Percentiles rank a stretch among this genome's conserved stretches.
These are phyloP conservation scores for Thalassoma bifasciatum DNA, from an alignment of 2,113 vertebrate species.

Conservation along the genomic window DNA sequence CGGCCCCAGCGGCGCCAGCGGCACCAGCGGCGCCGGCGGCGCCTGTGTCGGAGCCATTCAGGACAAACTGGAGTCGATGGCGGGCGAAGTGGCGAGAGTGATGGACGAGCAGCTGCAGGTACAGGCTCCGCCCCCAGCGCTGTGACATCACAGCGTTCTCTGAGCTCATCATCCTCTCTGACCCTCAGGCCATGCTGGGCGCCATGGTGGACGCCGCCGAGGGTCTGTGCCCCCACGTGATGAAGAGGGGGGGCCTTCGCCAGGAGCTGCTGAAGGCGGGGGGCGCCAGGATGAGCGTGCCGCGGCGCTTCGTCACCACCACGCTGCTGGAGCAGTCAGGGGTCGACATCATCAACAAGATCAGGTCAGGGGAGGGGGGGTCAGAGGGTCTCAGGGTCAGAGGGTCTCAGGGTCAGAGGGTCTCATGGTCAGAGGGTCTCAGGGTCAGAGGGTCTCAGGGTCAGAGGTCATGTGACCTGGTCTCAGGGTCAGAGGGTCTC, in stretches of 20 bases:
- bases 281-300: slow-evolving; percentile 88
- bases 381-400: too few species aligned
- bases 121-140: too few species aligned
- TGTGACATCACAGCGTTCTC: too few species aligned
- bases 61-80: slow-evolving; percentile 93
- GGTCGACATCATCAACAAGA: slow-evolving; percentile 97
- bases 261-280: slow-evolving; percentile 88
- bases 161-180: too few species aligned
- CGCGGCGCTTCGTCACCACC: slow-evolving; percentile 89
- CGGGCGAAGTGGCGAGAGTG: slow-evolving; percentile 90
- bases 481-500: slow-evolving; percentile 1
- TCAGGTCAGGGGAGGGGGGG: slow-evolving; percentile 93
- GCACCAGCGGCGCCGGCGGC: slow-evolving; percentile 67
- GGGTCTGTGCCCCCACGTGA: slow-evolving; percentile 93
- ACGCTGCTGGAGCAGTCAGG: slow-evolving; percentile 95
- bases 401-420: too few species aligned
- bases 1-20: slow-evolving; percentile 70
- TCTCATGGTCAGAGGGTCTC: too few species aligned
- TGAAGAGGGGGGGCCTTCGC: slow-evolving; percentile 87
- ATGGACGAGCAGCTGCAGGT: slow-evolving; percentile 97
- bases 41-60: slow-evolving; percentile 88
- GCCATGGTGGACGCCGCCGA: slow-evolving; percentile 95
- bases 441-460: too few species aligned
- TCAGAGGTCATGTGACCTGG: neutral
- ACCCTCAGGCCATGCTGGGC: slow-evolving; percentile 85